Base-by-base conservation (phyloP, 2,113 vertebrate genomes). In the Tichodroma muraria region DNA sequence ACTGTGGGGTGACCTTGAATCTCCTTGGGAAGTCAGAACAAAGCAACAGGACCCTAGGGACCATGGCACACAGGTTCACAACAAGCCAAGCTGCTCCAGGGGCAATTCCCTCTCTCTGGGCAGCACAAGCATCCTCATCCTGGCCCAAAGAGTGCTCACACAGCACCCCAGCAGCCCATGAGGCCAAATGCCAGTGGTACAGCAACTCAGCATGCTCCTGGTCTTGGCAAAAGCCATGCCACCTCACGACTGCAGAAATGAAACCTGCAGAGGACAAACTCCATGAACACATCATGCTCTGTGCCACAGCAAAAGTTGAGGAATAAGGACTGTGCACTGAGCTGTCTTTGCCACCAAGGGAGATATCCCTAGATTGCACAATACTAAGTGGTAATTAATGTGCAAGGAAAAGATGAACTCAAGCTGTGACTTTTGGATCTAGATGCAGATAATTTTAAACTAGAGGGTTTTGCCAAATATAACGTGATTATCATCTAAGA, bases 11-110 rank as follows among this genome's bases (percentile, higher is more conserved):
- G 94, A 94, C 95, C 45, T 97, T 97, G 91, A 6, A 2, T 79
- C 77, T 93, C 94, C 95, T 95, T 94, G 86, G 37, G 38, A 86
- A 76, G 23, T n/a, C 61, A 84, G 65, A 92, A 40, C 52, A 88
- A 88, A 89, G 77, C 56, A 65, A 21, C 24, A 66, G 50, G 22
- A 38, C 63, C 31, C 25, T 27, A 66, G 30, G 25, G 40, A 69
- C 53, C 12, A 4, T 0, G 1, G 24, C 49, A 71, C 49, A 71
- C 6, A 23, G 33, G n/a, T 68, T 68, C 56, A 44, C 68, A 80
- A 65, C 15, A 61, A 93, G 50, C n/a, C 70, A 65, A 53, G 20
- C 21, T 72, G 20, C 33, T 27, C 27, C 19, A 87, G 21, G 33
- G 6, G 17, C 4, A 8, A 35, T 33, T 83, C 7, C 14, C 11